Evolutionary conservation across 2,797 vertebrate species (phyloP), one percentile per base, ranked within the genome.

Genomic region (Rousettus madagascariensis): DNA sequence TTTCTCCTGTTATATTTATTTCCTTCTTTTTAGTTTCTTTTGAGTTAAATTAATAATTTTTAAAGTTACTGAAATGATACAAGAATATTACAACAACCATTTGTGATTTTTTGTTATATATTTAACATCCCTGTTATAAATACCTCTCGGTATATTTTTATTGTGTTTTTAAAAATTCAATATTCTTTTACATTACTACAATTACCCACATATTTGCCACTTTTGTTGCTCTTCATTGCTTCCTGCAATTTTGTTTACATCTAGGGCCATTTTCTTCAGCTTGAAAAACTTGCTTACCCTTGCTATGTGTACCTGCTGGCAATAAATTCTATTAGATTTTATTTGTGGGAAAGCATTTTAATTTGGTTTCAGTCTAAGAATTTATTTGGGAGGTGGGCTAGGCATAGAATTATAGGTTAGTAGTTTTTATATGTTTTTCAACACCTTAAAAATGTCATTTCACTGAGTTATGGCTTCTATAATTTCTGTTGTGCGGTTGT

Each of bases 351-450:
- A 89, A 65, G 28, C 19, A 46, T 75, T 86, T 82, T 63, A 75
- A 69, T 84, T 68, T 72, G 16, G 33, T 74, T 86, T 80, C 59
- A 86, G 36, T 2, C 77, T 77, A 83, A 65, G 5, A 6, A 33
- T 55, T 38, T 57, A n/a, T 43, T 55, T 68, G 49, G 49, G 15
- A 49, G 49, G 49, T 49, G 16, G 46, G 68, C 8, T 79, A 41
- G 28, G 26, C 46, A 59, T 28, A 53, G 17, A 57, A 86, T 66
- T 93, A 17, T 53, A 72, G 22, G 2, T 46, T 68, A 30, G 28
- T 20, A 86, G 41, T 53, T 88, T 86, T 66, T 41, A 36, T 49
- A 57, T 74, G 92, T 94, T 71, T 71, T 86, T 94, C 38, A 82
- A 2, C 10, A 86, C 22, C 33, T 92, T 77, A 82, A 59, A 80